Evolutionary conservation across 2,888 invertebrate genomes (phyloP).

Genomic region (Trichogramma dendrolimi): DNA sequence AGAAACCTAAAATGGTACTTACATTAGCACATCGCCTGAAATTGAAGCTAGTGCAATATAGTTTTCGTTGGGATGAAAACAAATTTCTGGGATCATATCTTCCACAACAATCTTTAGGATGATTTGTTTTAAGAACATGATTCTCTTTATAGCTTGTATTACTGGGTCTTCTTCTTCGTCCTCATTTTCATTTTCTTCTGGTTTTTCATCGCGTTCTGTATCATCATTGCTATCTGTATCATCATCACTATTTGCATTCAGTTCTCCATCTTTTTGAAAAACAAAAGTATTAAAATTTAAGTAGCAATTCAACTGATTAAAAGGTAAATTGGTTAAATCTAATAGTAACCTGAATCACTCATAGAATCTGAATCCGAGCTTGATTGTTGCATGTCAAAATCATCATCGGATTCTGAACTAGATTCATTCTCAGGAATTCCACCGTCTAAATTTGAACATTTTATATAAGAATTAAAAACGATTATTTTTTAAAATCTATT

Average conservation of each 20-base stretch:
- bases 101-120: slow-evolving; percentile 73
- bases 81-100: slow-evolving; percentile 74
- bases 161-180: slow-evolving; percentile 71
- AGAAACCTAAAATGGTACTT: slow-evolving; percentile 22
- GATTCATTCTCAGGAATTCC: too few relatives aligned
- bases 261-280: slow-evolving; percentile 15
- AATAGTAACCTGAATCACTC: neutral
- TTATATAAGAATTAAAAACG: too few relatives aligned
- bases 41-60: slow-evolving; percentile 73
- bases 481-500: too few relatives aligned
- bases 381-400: neutral
- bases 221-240: neutral
- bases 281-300: neutral
- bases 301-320: neutral
- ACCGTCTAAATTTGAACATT: too few relatives aligned
- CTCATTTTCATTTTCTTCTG: slow-evolving; percentile 32
- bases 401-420: neutral
- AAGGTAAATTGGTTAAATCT: neutral
- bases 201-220: neutral
- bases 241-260: slow-evolving; percentile 1
- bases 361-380: too few relatives aligned
- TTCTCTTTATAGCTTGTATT: slow-evolving; percentile 70
- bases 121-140: slow-evolving; percentile 64
- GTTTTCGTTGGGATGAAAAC: slow-evolving; percentile 73
- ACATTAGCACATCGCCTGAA: slow-evolving; percentile 73